phyloP scores from a whole-genome alignment of 2,113 vertebrate species.

The Tylochromis polylepis region DNA sequence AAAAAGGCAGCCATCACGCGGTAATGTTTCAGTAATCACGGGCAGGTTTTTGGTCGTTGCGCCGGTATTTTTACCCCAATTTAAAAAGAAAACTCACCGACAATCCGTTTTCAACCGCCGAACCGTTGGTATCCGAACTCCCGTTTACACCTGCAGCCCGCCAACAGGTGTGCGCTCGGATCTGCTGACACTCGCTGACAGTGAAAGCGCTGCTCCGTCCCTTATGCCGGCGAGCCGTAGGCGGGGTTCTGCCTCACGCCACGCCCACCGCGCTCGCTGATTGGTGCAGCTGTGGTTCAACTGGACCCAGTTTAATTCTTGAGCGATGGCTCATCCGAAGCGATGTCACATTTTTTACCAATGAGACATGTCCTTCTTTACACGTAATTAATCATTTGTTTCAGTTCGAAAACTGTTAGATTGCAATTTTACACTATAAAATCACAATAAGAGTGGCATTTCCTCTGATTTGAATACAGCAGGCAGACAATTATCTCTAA shows the following conservation, averaged over 20 bases:
- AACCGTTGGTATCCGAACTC: not conserved
- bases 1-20: not conserved
- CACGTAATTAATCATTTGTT: not conserved
- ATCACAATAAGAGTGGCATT: not conserved
- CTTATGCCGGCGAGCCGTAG: not conserved
- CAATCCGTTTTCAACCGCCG: not conserved
- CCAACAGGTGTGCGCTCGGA: not conserved
- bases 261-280: not conserved
- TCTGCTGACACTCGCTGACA: fast-evolving
- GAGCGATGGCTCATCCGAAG: not conserved
- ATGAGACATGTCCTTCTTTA: not conserved
- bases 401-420: not conserved
- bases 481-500: not conserved
- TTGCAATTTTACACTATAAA: not conserved
- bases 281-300: constrained; percentile 4
- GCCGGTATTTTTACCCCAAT: not conserved
- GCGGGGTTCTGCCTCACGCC: not conserved
- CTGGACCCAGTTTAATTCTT: not conserved
- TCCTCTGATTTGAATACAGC: not conserved
- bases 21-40: not conserved
- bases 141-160: not conserved
- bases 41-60: not conserved
- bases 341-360: not conserved
- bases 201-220: fast-evolving
- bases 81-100: not conserved